Percentiles rank a stretch among this genome's conserved stretches.
phyloP scores from a whole-genome alignment of 35 echinoderm and acorn worm genomes.

The Lytechinus pictus region DNA sequence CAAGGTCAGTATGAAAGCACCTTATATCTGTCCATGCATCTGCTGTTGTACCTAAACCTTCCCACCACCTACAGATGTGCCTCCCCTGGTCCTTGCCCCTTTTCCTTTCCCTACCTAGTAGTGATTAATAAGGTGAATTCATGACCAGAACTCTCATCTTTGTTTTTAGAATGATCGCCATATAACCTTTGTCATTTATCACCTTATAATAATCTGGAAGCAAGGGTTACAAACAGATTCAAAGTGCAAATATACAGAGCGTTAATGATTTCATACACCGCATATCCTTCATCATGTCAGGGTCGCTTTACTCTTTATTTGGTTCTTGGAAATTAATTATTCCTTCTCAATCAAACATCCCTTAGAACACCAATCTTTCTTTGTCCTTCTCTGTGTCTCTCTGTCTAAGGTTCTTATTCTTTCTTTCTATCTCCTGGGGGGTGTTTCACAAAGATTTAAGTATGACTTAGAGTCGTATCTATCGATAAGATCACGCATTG shows the following conservation, averaged over 20 bases:
- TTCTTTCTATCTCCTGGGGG: too few relatives aligned
- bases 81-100: too few relatives aligned
- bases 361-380: not conserved
- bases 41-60: not conserved
- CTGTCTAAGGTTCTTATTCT: too few relatives aligned
- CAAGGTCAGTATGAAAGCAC: not conserved
- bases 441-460: too few relatives aligned
- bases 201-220: not conserved
- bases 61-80: not conserved
- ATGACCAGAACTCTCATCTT: not conserved
- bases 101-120: not conserved
- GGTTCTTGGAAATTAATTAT: not conserved
- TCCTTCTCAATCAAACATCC: not conserved
- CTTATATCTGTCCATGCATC: not conserved
- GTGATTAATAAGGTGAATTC: not conserved
- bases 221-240: not conserved
- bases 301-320: not conserved
- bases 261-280: not conserved
- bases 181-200: slow-evolving; percentile 6
- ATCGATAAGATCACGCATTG: too few relatives aligned
- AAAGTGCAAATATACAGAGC: not conserved
- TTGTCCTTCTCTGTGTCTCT: not conserved
- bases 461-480: too few relatives aligned
- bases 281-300: not conserved
- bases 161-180: not conserved